Conservation (phyloP, 1,140 invertebrate species). For the Cotesia typhae region DNA sequence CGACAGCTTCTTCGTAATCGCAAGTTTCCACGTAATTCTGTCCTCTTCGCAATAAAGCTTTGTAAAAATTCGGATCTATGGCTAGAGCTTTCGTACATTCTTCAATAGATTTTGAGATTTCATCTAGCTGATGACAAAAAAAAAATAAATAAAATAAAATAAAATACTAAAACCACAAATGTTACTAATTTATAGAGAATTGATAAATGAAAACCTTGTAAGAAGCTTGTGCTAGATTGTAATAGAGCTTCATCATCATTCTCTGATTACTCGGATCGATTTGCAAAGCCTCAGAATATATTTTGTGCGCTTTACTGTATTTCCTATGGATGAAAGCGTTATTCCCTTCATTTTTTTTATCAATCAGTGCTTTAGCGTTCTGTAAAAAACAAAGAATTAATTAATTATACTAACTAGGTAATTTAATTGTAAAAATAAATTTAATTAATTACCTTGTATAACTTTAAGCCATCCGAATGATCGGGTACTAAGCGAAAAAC, state of each 20-base stretch:
- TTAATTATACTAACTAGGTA: not conserved
- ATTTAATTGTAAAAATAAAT: conserved; percentile 2
- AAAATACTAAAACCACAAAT: not conserved
- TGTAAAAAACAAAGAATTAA: not conserved
- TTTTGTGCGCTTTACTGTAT: not conserved
- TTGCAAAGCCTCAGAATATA: conserved; percentile 17
- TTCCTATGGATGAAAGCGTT: not conserved
- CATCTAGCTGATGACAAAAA: not conserved
- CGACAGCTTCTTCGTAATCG: conserved; percentile 11
- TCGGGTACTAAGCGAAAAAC: conserved; percentile 15
- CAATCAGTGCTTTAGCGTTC: conserved; percentile 9
- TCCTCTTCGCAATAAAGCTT: conserved; percentile 10
- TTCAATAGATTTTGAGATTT: not conserved
- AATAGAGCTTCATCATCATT: conserved; percentile 13
- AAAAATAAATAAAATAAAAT: not conserved
- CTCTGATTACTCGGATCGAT: conserved; percentile 7
- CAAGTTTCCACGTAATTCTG: not conserved
- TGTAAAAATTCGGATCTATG: not conserved
- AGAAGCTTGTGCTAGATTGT: conserved; percentile 15
- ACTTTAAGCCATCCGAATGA: not conserved
- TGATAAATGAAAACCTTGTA: not conserved
- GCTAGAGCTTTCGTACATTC: conserved; percentile 11
- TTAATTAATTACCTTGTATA: conserved; percentile 18
- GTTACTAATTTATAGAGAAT: not conserved
- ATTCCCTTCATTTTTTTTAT: conserved; percentile 20